Evolutionary conservation across 2,888 invertebrate species (phyloP).

Genomic region (Epirrhoe tristata): DNA sequence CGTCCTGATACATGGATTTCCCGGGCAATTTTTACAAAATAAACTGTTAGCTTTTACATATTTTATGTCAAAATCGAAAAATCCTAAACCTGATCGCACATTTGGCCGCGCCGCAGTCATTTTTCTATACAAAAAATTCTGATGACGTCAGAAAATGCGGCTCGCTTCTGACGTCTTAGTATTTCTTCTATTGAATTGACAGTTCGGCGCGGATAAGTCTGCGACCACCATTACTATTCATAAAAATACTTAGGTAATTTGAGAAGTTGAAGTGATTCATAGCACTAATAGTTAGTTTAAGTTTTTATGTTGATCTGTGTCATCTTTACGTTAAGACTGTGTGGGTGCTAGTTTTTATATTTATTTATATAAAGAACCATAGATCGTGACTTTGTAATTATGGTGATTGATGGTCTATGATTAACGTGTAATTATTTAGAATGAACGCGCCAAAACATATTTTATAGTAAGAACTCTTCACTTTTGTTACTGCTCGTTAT

Average conservation of each 20-base stretch:
- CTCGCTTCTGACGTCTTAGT: no score
- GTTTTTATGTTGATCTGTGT: conserved; percentile 31
- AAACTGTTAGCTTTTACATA: no score
- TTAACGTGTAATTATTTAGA: conserved; percentile 10
- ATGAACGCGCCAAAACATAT: background rate
- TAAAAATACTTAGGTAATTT: background rate
- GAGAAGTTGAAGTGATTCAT: conserved; percentile 25
- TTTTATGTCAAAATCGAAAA: background rate
- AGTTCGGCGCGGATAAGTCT: no score
- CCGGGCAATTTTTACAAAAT: background rate
- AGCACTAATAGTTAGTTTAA: conserved; percentile 2
- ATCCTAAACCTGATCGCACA: no score
- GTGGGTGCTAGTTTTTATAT: conserved; percentile 11
- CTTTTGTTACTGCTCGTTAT: background rate
- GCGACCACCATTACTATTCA: no score
- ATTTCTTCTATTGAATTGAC: no score
- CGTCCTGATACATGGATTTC: background rate
- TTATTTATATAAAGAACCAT: background rate
- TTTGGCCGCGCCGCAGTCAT: no score
- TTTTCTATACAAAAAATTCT: no score
- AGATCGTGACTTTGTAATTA: conserved; percentile 1
- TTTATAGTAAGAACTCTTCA: background rate
- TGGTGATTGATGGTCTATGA: conserved; percentile 7
- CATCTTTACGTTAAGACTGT: conserved; percentile 41
- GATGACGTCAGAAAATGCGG: no score